phyloP scores from a whole-genome alignment of 1,140 invertebrate genomes.

The Galendromus occidentalis region DNA sequence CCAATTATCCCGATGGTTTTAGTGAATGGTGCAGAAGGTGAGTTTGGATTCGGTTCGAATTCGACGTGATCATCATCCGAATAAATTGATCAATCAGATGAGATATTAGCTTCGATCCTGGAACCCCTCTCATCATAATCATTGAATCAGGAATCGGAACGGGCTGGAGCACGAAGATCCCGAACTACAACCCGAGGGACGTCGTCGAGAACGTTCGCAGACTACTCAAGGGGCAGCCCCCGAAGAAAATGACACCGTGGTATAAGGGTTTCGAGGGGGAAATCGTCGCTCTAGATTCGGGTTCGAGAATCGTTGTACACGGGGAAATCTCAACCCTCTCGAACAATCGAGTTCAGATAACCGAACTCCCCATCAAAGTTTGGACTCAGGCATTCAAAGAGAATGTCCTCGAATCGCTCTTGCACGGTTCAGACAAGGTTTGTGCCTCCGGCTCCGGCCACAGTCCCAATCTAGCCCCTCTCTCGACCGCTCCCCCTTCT shows the following conservation, averaged over 20 bases:
- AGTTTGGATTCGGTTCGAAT: constrained; percentile 23
- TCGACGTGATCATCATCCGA: too few relatives aligned
- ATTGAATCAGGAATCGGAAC: constrained; percentile 26
- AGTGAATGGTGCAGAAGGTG: constrained; percentile 34
- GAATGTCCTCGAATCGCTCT: constrained; percentile 32
- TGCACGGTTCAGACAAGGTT: constrained; percentile 28
- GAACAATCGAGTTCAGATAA: constrained; percentile 32
- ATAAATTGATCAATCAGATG: too few relatives aligned
- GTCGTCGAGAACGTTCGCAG: constrained; percentile 32
- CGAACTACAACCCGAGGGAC: constrained; percentile 35
- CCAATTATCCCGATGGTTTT: constrained; percentile 37
- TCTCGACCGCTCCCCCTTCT: too few relatives aligned
- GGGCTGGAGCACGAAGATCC: constrained; percentile 37
- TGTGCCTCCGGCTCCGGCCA: too few relatives aligned
- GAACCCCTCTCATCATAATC: too few relatives aligned
- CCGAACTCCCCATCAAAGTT: constrained; percentile 32
- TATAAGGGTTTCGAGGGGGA: neutral
- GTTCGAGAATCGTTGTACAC: constrained; percentile 22
- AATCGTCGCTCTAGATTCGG: constrained; percentile 19
- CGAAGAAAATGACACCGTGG: constrained; percentile 15
- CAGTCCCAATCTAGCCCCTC: too few relatives aligned
- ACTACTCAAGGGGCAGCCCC: constrained; percentile 29
- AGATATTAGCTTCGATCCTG: too few relatives aligned
- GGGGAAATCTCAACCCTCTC: constrained; percentile 30
- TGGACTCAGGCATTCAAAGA: constrained; percentile 39